Conservation (phyloP, 2,113 vertebrate genomes). For the Jacana jacana region DNA sequence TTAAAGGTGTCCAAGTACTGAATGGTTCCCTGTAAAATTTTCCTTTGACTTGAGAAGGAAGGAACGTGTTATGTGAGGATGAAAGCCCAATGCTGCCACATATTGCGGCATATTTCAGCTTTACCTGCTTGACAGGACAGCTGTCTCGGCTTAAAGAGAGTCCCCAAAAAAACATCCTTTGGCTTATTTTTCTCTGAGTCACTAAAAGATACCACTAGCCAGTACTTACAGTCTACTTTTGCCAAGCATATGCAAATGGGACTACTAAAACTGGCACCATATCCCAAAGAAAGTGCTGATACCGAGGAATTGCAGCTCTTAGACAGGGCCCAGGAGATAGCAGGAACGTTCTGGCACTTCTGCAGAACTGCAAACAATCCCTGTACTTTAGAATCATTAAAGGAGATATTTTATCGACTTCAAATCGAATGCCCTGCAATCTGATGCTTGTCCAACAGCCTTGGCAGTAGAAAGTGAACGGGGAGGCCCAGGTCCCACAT, state of each 20-base stretch:
- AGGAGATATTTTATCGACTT: neutral
- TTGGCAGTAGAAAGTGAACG: neutral
- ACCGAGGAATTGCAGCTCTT: neutral
- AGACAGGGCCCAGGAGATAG: neutral
- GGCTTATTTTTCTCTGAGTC: neutral
- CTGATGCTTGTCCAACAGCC: neutral
- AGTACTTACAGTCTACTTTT: neutral
- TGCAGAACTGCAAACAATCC: neutral
- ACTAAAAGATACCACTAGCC: neutral
- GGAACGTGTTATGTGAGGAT: neutral
- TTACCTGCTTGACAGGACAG: neutral
- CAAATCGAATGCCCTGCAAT: neutral
- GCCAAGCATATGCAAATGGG: neutral
- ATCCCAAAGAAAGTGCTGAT: neutral
- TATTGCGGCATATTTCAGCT: neutral
- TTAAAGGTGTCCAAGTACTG: neutral
- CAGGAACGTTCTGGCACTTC: neutral
- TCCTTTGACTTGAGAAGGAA: neutral
- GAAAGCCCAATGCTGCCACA: neutral
- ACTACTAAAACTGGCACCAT: neutral
- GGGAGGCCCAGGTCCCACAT: neutral
- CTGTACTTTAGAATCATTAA: slow-evolving; percentile 37
- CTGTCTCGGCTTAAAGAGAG: neutral
- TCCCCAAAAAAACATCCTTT: neutral
- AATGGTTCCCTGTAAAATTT: neutral